phyloP scores from a whole-genome alignment of 2,113 vertebrate species.

The Callochromis pleurospilus region DNA sequence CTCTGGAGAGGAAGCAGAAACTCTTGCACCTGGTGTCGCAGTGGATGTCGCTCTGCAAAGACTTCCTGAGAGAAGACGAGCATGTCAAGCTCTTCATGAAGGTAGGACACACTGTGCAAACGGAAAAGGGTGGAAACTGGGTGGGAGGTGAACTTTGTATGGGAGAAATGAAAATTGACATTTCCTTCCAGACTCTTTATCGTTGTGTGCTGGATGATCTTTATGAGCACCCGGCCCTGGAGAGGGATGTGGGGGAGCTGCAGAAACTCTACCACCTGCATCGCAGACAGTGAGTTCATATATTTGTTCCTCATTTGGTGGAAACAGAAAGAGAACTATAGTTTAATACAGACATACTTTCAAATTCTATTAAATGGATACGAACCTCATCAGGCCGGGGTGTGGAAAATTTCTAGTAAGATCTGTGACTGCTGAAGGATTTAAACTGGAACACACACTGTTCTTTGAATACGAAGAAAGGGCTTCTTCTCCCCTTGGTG shows the following conservation, averaged over 20 bases:
- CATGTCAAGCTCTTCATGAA: slow-evolving; percentile 90
- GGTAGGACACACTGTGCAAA: slow-evolving; percentile 64
- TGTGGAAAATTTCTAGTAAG: neutral
- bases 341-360: neutral
- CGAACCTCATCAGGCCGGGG: neutral
- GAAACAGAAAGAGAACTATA: neutral
- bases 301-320: neutral
- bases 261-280: slow-evolving; percentile 89
- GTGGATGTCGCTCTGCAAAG: slow-evolving; percentile 86
- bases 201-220: slow-evolving; percentile 89
- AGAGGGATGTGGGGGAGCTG: slow-evolving; percentile 88
- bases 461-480: slow-evolving; percentile 25
- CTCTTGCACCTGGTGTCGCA: slow-evolving; percentile 90
- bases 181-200: slow-evolving; percentile 82
- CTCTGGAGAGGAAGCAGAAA: slow-evolving; percentile 86
- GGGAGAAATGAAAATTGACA: neutral
- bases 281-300: slow-evolving; percentile 84
- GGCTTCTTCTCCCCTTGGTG: slow-evolving; percentile 10
- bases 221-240: slow-evolving; percentile 87
- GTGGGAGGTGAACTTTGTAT: neutral
- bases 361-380: neutral
- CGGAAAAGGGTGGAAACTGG: neutral
- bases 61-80: slow-evolving; percentile 88
- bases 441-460: neutral
- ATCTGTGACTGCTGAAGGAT: neutral